Evolutionary conservation across 2,797 vertebrate genomes (phyloP).

Genomic region (Pelobates cultripes): DNA sequence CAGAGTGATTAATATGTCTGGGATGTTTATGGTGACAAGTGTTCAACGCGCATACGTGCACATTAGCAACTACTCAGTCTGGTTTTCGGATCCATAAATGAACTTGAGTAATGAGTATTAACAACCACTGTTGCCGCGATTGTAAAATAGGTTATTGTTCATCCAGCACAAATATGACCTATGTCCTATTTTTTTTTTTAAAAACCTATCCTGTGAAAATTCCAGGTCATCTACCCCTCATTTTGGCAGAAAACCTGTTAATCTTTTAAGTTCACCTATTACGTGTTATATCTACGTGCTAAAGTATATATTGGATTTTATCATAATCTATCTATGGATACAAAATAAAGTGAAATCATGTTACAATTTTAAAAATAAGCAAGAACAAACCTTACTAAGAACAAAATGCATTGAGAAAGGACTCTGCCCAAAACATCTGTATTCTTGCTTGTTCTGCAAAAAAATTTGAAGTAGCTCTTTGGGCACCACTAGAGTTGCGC

Average conservation of each 20-base stretch:
- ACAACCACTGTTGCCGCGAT: conserved; percentile 19
- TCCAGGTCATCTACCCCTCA: background rate
- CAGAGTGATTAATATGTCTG: conserved; percentile 47
- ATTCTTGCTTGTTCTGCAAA: too few relatives aligned
- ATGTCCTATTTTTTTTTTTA: background rate
- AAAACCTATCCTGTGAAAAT: background rate
- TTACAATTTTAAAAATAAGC: too few relatives aligned
- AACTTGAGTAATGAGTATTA: background rate
- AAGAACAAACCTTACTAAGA: too few relatives aligned
- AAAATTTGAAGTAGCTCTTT: too few relatives aligned
- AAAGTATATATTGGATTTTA: too few relatives aligned
- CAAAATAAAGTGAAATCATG: too few relatives aligned
- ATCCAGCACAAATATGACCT: background rate
- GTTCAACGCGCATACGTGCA: conserved; percentile 46
- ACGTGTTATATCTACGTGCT: too few relatives aligned
- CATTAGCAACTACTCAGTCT: conserved; percentile 42
- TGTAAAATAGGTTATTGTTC: background rate
- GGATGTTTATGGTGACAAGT: conserved; percentile 43
- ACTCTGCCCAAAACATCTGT: too few relatives aligned
- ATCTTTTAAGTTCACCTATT: too few relatives aligned
- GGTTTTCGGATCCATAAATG: background rate
- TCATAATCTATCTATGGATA: too few relatives aligned
- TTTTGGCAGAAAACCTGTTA: background rate
- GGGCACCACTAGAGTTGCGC: too few relatives aligned
- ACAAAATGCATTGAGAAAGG: too few relatives aligned